A percentile compares a stretch with the other conserved stretches of the same genome.
These are phyloP conservation scores for Phacellophora camtschatica DNA, from an alignment of 30 jellyfish, hydroid and myxozoan genomes.

Conservation along the genomic window DNA sequence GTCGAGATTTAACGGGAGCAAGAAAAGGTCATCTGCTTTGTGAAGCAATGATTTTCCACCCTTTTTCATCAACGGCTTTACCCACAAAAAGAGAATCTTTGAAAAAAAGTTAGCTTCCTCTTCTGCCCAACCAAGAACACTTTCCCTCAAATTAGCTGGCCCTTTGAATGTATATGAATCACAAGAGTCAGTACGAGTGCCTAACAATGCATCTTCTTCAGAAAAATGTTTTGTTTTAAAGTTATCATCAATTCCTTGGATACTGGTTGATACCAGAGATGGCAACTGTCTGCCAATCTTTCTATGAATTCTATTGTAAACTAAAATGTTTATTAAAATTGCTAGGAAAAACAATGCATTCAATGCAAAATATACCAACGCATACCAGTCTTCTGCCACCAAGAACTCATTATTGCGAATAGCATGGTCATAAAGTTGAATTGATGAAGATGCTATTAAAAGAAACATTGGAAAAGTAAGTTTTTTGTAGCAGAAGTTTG, in stretches of 20 bases:
- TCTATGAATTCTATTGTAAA: neutral
- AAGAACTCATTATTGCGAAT: neutral
- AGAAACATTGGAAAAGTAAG: neutral
- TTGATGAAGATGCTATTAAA: slow-evolving; percentile 46
- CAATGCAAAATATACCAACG: neutral
- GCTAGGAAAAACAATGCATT: neutral
- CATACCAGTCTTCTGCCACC: slow-evolving; percentile 13
- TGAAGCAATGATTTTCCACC: slow-evolving; percentile 60
- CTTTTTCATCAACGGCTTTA: slow-evolving; percentile 68
- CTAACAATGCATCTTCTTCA: slow-evolving; percentile 56
- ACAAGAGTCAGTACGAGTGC: slow-evolving; percentile 57
- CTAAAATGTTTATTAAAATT: neutral
- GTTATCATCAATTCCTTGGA: slow-evolving; percentile 7
- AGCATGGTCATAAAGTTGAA: slow-evolving; percentile 37
- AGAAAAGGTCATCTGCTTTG: slow-evolving; percentile 69
- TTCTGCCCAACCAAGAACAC: slow-evolving; percentile 87
- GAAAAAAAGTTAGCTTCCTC: slow-evolving; percentile 63
- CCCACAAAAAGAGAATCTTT: slow-evolving; percentile 75
- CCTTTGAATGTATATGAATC: slow-evolving; percentile 33
- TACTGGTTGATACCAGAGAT: slow-evolving; percentile 42
- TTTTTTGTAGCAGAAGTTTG: neutral
- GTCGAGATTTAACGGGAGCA: slow-evolving; percentile 65
- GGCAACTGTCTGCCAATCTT: slow-evolving; percentile 35
- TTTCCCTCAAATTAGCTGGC: neutral
- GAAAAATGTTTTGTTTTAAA: neutral